Evolutionary conservation across 1,140 invertebrate genomes (phyloP).

Genomic region (Dinoponera quadriceps): DNA sequence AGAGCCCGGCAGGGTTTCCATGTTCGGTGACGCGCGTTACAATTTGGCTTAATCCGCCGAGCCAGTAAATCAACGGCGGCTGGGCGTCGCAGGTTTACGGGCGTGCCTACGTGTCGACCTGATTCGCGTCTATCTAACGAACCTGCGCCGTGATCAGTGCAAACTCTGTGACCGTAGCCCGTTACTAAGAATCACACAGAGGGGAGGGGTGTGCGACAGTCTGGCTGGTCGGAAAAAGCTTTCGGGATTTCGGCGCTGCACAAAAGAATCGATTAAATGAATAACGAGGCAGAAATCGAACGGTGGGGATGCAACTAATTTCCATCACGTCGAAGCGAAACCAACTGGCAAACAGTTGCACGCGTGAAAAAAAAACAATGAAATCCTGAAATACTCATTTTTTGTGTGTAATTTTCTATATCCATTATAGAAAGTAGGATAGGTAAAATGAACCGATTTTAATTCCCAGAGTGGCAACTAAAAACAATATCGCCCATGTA

Average conservation of each 20-base stretch:
- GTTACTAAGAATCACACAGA: slow-evolving; percentile 35
- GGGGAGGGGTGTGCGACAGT: neutral
- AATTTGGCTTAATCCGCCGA: slow-evolving; percentile 55
- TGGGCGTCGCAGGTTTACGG: slow-evolving; percentile 48
- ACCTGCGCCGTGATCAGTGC: slow-evolving; percentile 39
- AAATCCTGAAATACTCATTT: too few relatives aligned
- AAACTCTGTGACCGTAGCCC: slow-evolving; percentile 16
- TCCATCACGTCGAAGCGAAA: too few relatives aligned
- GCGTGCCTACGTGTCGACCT: slow-evolving; percentile 55
- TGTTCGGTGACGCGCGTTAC: slow-evolving; percentile 53
- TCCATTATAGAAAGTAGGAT: too few relatives aligned
- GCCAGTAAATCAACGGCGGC: slow-evolving; percentile 53
- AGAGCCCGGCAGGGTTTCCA: slow-evolving; percentile 22
- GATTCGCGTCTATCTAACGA: slow-evolving; percentile 60
- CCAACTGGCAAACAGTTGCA: too few relatives aligned
- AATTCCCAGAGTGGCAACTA: too few relatives aligned
- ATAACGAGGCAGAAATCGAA: too few relatives aligned
- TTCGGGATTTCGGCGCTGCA: neutral
- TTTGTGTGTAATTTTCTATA: too few relatives aligned
- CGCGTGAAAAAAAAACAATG: too few relatives aligned
- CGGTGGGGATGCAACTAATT: too few relatives aligned
- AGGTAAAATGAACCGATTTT: too few relatives aligned
- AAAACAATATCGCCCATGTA: too few relatives aligned
- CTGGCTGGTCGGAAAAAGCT: too few relatives aligned
- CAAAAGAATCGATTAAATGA: neutral